Evolutionary conservation across 2,888 invertebrate genomes (phyloP), one percentile per base, ranked within the genome.

Genomic region (Chloromyia formosa): DNA sequence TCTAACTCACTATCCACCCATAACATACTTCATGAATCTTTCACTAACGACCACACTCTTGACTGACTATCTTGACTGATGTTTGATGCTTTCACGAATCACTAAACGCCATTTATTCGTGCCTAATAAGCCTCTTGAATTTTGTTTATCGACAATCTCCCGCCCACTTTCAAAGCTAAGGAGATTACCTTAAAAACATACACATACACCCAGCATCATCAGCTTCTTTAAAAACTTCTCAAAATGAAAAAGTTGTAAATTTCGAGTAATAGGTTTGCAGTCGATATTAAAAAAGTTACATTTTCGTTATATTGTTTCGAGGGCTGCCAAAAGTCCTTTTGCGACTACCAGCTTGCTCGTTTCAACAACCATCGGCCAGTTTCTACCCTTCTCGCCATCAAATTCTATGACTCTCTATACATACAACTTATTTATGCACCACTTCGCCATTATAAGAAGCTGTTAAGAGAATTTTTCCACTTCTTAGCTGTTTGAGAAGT

Each of bases 211-310:
- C n/a, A n/a, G n/a, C n/a, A n/a, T n/a, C n/a, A n/a, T n/a, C n/a
- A n/a, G n/a, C n/a, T n/a, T n/a, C n/a, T n/a, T n/a, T n/a, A n/a
- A n/a, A n/a, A n/a, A n/a, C n/a, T n/a, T n/a, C n/a, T n/a, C n/a
- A n/a, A n/a, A n/a, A n/a, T n/a, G 49, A 66, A 66, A 22, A 66
- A 66, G 49, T 66, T 45, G 49, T 66, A 66, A 45, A 66, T 66
- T 66, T 71, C 12, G 40, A 27, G 58, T 71, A 56, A 56, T 71
- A 71, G 56, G 53, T 58, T 58, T 56, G 56, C 35, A 56, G 56
- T 71, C 58, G 35, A 56, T 71, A 71, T 71, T 71, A 71, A 71
- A 71, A 71, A 71, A 71, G 40, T 71, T 71, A 53, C 40, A 35
- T 42, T 71, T 69, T 71, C 23, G 18, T 71, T 71, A 22, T 71